Base-by-base conservation (phyloP, 2,888 invertebrate species). In the Scaptomyza tumidula region DNA sequence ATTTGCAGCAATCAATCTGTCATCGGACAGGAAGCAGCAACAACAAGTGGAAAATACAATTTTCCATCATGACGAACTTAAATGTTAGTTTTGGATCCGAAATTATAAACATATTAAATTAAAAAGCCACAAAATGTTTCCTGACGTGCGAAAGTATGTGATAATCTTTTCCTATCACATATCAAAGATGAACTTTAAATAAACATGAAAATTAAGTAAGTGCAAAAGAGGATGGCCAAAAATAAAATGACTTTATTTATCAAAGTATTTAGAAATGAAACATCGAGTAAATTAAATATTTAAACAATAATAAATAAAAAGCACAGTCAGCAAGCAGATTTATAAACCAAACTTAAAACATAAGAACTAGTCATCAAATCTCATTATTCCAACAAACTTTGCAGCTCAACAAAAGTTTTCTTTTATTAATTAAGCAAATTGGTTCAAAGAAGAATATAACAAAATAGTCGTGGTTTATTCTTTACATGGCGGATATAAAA, bases 381-480 rank as follows among this genome's bases (percentile, higher is more conserved):
- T 7, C 16, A 49, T n/a, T 24, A 4, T n/a, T 2, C 3, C 4
- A n/a, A 4, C 50, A n/a, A 3, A 0, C 9, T 19, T 10, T 6
- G 3, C 4, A 13, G 11, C 13, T n/a, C n/a, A 29, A 19, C 19
- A 35, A 35, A 14, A 77, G 64, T 84, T 87, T 85, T 24, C 24
- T 71, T 67, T 85, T 78, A 85, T 80, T 87, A 79, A 85, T 85
- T 86, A 85, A 69, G 77, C 63, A 74, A 88, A 85, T 86, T 75
- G 88, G 67, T 65, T 45, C 55, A 56, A 71, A 41, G 68, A 35
- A 71, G 7, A 69, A 67, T 66, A 69, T 64, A 48, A 56, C 61
- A 56, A 53, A 61, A 50, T 46, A 24, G 43, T 50, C 43, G 24
- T 52, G 35, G 37, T 37, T 39, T 39, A 6, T 39, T 33, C 29